These are phyloP conservation scores for Hyaena hyaena DNA, from an alignment of 2,113 vertebrate species.

Conservation along the genomic window DNA sequence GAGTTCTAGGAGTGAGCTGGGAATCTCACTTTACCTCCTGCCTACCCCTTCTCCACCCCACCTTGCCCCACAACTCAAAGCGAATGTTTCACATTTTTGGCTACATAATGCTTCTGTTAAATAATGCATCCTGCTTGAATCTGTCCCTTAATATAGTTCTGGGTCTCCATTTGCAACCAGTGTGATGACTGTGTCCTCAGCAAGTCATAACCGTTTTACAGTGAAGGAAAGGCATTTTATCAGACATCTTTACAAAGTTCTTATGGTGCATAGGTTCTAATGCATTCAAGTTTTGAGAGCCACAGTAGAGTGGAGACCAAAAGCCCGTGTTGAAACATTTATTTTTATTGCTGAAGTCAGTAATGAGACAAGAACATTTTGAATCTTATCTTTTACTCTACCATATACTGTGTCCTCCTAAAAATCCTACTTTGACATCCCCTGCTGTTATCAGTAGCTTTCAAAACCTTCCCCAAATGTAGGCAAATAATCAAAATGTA, in stretches of 20 bases:
- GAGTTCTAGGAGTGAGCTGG: neutral
- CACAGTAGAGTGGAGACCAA: neutral
- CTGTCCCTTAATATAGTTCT: rapidly evolving
- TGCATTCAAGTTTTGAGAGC: neutral
- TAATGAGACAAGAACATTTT: neutral
- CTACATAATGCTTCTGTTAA: neutral
- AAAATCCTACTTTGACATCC: neutral
- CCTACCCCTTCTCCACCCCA: rapidly evolving
- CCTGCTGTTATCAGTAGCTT: neutral
- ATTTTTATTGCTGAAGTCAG: neutral
- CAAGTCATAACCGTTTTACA: neutral
- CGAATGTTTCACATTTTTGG: neutral
- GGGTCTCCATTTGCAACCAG: neutral
- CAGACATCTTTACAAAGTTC: neutral
- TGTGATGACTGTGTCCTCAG: neutral
- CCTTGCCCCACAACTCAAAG: neutral
- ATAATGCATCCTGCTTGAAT: neutral
- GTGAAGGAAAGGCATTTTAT: neutral
- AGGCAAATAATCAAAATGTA: neutral
- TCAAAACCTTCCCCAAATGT: neutral
- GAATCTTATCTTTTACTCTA: neutral
- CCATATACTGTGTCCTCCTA: neutral
- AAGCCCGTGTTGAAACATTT: neutral
- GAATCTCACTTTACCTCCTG: neutral
- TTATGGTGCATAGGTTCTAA: neutral